Evolutionary conservation across 2,888 invertebrate genomes (phyloP), one percentile per base, ranked within the genome.

Genomic region (Lissocephala sabroskyi): DNA sequence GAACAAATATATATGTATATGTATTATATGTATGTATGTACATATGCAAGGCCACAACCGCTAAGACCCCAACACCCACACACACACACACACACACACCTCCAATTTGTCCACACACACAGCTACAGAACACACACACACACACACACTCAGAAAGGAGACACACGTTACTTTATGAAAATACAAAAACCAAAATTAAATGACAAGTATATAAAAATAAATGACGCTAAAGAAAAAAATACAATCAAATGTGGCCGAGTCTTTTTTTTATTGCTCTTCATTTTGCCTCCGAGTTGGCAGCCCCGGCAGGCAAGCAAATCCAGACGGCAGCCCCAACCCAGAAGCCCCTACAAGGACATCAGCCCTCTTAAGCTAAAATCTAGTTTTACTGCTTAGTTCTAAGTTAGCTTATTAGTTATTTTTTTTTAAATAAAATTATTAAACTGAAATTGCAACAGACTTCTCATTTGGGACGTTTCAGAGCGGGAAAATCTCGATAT

Each of bases 121-220:
- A 32, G 11, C 9, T 16, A 42, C 10, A 10, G 56, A 17, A 45
- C 5, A 59, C 47, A 55, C 43, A 33, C 5, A 61, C 53, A 66
- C 54, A 70, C 43, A 67, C 56, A 65, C n/a, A n/a, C n/a, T n/a
- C n/a, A n/a, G n/a, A 56, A 67, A 49, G 57, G 67, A 67, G 74
- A 67, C 70, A 73, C 70, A 76, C 78, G 78, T 80, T 79, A 80
- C 80, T 79, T 68, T 78, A 79, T 78, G 64, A 78, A 78, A 55
- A 75, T 59, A 60, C 62, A 67, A 65, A 65, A 35, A 57, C 55
- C 76, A 78, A 76, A 62, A 79, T 79, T 73, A 73, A 78, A 75
- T 65, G 71, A 57, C 71, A 70, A 71, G 65, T 71, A 71, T 75
- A 78, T 75, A 59, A 74, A 68, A 75, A 76, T 71, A 76, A 73